Evolutionary conservation across 2,113 vertebrate species (phyloP).

Genomic region (Rhinolophus sinicus): DNA sequence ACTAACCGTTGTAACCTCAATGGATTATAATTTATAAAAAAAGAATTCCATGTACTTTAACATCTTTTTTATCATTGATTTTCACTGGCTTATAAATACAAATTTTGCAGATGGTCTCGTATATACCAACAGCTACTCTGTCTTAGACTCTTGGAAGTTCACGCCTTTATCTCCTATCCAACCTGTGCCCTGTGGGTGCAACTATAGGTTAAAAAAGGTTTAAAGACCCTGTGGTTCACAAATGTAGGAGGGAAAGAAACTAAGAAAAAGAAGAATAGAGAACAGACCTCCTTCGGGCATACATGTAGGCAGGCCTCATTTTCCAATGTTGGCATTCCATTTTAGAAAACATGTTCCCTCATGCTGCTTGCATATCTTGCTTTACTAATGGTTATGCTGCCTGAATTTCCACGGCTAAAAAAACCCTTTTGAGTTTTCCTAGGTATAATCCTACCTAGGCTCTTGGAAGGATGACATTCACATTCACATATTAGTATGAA

Average conservation of each 20-base stretch:
- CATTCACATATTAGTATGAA: neutral
- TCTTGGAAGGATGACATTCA: neutral
- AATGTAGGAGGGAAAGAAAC: neutral
- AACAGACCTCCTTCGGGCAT: neutral
- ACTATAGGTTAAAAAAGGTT: neutral
- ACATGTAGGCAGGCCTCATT: neutral
- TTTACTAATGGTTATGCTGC: neutral
- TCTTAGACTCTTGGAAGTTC: neutral
- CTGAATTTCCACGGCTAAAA: neutral
- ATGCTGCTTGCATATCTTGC: neutral
- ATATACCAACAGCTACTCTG: neutral
- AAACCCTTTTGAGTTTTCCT: neutral
- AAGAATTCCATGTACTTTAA: neutral
- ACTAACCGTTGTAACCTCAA: too few species aligned
- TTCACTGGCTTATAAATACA: neutral
- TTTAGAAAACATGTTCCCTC: neutral
- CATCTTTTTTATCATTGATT: neutral
- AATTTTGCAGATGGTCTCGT: neutral
- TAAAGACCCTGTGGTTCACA: neutral
- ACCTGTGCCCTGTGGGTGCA: neutral
- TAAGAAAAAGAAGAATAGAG: neutral
- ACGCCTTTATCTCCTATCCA: neutral
- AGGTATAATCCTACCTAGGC: neutral
- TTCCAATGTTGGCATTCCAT: neutral
- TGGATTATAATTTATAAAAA: too few species aligned